These are phyloP conservation scores for Bibio marci DNA, from an alignment of 2,888 invertebrate genomes.

Conservation along the genomic window DNA sequence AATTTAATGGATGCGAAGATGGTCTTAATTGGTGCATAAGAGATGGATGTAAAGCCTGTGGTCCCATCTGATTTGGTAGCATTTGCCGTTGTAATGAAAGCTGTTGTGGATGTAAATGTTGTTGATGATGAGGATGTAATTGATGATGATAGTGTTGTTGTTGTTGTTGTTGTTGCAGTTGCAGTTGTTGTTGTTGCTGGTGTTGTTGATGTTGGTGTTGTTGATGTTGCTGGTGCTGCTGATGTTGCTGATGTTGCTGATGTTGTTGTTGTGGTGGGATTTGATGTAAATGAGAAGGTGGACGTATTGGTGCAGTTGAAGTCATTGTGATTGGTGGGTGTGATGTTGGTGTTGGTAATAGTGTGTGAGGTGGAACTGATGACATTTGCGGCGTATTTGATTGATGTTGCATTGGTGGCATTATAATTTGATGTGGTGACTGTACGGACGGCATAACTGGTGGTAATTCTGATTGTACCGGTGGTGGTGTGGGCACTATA, in stretches of 20 bases:
- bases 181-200: not conserved
- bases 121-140: not conserved
- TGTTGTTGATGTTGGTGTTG: not conserved
- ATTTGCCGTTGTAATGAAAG: too few species aligned
- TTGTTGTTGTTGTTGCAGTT: too few species aligned
- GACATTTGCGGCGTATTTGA: conserved; percentile 12
- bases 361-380: conserved; percentile 10
- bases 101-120: not conserved
- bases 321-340: conserved; percentile 8
- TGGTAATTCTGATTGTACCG: not conserved
- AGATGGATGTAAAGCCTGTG: not conserved
- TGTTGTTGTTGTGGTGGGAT: not conserved
- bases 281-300: too few species aligned
- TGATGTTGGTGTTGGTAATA: conserved; percentile 9
- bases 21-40: not conserved
- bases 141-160: not conserved
- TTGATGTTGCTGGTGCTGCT: not conserved
- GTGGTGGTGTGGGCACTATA: not conserved
- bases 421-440: not conserved
- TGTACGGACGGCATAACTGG: not conserved
- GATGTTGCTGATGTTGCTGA: not conserved
- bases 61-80: too few species aligned
- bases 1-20: not conserved
- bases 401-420: conserved; percentile 14
- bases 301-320: too few species aligned